These are phyloP conservation scores for Ophonus ardosiacus DNA, from an alignment of 2,888 invertebrate genomes.

Conservation along the genomic window DNA sequence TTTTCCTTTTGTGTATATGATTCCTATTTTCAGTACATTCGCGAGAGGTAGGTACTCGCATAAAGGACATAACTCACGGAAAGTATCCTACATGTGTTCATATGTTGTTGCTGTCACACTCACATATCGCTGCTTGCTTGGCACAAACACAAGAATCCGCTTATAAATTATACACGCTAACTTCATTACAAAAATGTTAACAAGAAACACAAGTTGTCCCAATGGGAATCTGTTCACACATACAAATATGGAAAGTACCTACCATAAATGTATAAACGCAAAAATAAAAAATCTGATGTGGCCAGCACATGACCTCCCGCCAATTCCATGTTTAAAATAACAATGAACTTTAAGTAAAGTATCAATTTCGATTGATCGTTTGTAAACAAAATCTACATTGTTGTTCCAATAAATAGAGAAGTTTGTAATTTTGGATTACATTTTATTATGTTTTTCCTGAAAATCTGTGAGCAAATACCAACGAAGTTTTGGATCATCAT, in stretches of 20 bases:
- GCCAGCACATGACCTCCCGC: too few relatives aligned
- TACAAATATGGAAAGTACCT: background rate
- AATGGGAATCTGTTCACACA: background rate
- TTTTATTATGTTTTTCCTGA: too few relatives aligned
- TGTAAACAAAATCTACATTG: too few relatives aligned
- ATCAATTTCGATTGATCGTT: too few relatives aligned
- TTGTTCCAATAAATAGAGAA: too few relatives aligned
- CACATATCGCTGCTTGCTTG: constrained; percentile 7
- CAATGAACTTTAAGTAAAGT: too few relatives aligned
- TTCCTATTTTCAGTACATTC: background rate
- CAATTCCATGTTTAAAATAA: too few relatives aligned
- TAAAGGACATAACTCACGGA: background rate
- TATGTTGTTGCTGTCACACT: constrained; percentile 3
- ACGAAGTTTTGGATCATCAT: too few relatives aligned
- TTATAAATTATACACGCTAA: constrained; percentile 21
- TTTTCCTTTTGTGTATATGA: background rate
- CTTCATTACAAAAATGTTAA: constrained; percentile 21
- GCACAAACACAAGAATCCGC: constrained; percentile 8
- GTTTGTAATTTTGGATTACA: too few relatives aligned
- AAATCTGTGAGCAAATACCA: too few relatives aligned
- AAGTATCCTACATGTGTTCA: constrained; percentile 9
- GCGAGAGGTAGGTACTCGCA: background rate
- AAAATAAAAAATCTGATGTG: too few relatives aligned
- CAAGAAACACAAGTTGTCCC: background rate
- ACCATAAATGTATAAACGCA: too few relatives aligned